These are phyloP conservation scores for Vultur gryphus DNA, from an alignment of 2,797 vertebrate species.

Conservation along the genomic window DNA sequence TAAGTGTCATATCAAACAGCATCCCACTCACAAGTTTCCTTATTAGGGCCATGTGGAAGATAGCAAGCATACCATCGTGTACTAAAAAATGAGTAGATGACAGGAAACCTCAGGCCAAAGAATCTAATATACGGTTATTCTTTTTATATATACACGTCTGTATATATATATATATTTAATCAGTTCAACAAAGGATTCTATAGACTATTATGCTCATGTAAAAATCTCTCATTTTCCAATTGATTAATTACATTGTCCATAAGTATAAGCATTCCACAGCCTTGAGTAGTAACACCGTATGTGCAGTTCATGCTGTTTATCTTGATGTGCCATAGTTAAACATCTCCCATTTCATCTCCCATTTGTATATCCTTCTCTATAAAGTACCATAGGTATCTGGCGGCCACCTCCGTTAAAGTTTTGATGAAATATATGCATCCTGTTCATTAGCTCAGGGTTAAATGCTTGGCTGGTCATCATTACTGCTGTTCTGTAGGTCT, in stretches of 20 bases:
- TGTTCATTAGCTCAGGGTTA: background rate
- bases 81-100: background rate
- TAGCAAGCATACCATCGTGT: background rate
- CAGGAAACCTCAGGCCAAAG: background rate
- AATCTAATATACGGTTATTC: background rate
- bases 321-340: background rate
- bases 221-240: background rate
- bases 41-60: background rate
- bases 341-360: background rate
- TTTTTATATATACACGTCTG: background rate
- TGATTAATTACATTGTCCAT: background rate
- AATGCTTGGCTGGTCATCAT: background rate
- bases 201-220: background rate
- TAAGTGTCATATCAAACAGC: background rate
- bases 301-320: background rate
- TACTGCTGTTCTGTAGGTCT: background rate
- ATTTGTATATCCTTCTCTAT: background rate
- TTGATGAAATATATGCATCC: background rate
- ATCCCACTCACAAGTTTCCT: background rate
- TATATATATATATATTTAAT: background rate
- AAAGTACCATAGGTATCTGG: background rate
- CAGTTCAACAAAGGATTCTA: background rate
- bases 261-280: background rate
- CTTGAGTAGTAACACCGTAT: background rate
- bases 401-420: background rate